Evolutionary conservation across 2,797 vertebrate species (phyloP), one percentile per base, ranked within the genome.

Genomic region (Sparus aurata): DNA sequence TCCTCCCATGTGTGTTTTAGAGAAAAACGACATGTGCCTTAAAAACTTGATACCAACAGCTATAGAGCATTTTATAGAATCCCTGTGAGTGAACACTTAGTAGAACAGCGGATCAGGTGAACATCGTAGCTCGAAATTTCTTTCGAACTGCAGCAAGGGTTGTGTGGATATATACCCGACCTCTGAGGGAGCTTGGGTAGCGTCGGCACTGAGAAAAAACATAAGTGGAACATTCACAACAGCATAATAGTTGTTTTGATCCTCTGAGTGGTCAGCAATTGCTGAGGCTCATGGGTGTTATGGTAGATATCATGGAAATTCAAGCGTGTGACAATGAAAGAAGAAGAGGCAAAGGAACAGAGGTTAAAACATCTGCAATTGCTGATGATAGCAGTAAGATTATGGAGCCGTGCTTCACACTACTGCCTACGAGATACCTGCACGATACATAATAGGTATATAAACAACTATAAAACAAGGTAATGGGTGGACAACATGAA

Each of bases 291-390:
- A 45, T 34, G 45, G 38, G 7, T 46, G 64, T 74, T 78, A 53
- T 62, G 53, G 41, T 50, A 62, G 60, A 72, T 85, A 82, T 76
- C 23, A 67, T 73, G 38, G 43, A 83, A 83, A 85, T 53, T 25
- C 13, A 58, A 59, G 49, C 13, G 30, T 59, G 50, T 23, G 13
- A 67, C 30, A 73, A 61, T 23, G 52, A 64, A 63, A 22, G 49
- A 49, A 61, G 41, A 72, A 23, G 46, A 45, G 41, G 4, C 41
- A 22, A 16, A 27, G 25, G 45, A 57, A 27, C 0, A 53, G 22
- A 49, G 41, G 55, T 68, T 68, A 69, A 80, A 84, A 58, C 49
- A 55, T 34, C 38, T 43, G 12, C 2, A 47, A 12, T 54, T 74
- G 6, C 38, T 59, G 59, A 59, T n/a, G 12, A 50, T 20, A 38